Conservation (phyloP, 2,113 vertebrate species). For the Albula goreensis region DNA sequence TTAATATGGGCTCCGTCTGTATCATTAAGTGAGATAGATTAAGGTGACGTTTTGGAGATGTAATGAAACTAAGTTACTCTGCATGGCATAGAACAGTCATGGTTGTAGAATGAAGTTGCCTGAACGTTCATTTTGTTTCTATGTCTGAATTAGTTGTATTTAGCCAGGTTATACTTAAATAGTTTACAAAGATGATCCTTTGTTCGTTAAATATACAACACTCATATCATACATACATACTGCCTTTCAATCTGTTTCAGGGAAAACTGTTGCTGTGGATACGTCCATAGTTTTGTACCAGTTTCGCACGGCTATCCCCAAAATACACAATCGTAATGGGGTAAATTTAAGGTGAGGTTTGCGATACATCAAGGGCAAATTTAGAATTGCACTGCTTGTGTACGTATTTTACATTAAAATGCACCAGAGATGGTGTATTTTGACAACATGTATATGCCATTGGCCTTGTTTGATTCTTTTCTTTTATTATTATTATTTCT, state of each 20-base stretch:
- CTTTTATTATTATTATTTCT: too few species aligned
- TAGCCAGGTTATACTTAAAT: not conserved
- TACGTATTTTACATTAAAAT: not conserved
- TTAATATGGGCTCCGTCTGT: too few species aligned
- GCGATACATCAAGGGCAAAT: not conserved
- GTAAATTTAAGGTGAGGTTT: constrained; percentile 50
- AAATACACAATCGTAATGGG: constrained; percentile 32
- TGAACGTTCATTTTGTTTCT: too few species aligned
- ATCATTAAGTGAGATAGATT: too few species aligned
- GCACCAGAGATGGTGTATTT: too few species aligned
- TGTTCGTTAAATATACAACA: not conserved
- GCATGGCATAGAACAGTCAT: too few species aligned
- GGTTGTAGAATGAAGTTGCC: too few species aligned
- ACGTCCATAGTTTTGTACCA: constrained; percentile 71
- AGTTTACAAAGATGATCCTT: not conserved
- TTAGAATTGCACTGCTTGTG: not conserved
- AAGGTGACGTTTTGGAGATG: too few species aligned
- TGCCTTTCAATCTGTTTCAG: constrained; percentile 49
- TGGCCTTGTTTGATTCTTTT: too few species aligned
- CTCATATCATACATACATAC: not conserved
- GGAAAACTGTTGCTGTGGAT: constrained; percentile 72
- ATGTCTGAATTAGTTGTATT: too few species aligned
- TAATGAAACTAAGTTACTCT: too few species aligned
- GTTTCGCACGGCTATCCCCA: constrained; percentile 64
- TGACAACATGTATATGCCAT: too few species aligned